Conservation (phyloP, 2,113 vertebrate genomes). For the Odocoileus hemionus region DNA sequence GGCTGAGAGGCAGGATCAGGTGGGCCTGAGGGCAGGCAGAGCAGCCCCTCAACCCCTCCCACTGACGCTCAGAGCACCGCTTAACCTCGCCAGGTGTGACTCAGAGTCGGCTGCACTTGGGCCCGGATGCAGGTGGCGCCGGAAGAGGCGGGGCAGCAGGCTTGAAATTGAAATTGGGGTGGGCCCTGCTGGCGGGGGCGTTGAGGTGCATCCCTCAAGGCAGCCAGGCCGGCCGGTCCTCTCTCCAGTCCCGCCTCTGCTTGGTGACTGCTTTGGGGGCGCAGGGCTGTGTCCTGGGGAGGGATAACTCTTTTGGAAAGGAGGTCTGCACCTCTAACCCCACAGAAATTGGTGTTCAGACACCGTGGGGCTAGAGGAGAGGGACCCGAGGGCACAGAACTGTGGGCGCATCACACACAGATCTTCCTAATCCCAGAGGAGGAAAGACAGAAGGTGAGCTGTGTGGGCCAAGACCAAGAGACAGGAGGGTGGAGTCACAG, state of each 20-base stretch:
- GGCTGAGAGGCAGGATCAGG: not conserved
- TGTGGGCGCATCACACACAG: fast-evolving
- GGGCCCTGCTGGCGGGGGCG: fast-evolving
- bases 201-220: fast-evolving
- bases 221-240: not conserved
- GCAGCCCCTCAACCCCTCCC: too few species aligned
- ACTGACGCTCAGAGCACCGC: fast-evolving
- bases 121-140: not conserved
- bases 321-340: not conserved
- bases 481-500: fast-evolving
- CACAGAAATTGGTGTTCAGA: fast-evolving
- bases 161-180: not conserved
- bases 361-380: not conserved
- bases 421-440: not conserved
- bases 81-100: not conserved
- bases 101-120: not conserved
- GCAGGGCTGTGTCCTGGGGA: not conserved
- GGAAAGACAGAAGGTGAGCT: not conserved
- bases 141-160: not conserved
- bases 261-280: not conserved
- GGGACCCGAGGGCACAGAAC: not conserved
- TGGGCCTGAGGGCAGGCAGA: not conserved
- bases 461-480: fast-evolving
- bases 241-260: fast-evolving
- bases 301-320: not conserved